phyloP scores from a whole-genome alignment of 2,797 vertebrate species.

The Pangasius sanitwongsei region DNA sequence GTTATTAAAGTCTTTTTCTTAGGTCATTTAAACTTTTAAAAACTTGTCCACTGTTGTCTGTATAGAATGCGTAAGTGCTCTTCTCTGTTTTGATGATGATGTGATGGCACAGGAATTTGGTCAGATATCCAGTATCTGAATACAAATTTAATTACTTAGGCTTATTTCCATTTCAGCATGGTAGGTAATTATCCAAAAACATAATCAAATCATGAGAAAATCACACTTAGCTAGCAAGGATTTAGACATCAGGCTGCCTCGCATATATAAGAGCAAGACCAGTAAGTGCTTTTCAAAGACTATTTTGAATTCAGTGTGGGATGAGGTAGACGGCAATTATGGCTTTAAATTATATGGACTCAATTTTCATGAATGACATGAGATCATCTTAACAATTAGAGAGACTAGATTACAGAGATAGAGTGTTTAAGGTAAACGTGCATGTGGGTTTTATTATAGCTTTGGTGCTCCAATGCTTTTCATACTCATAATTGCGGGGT shows the following conservation, averaged over 20 bases:
- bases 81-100: not conserved
- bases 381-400: not conserved
- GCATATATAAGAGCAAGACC: not conserved
- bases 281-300: too few relatives aligned
- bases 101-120: not conserved
- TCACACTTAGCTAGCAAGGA: not conserved
- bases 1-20: not conserved
- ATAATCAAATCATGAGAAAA: not conserved
- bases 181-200: not conserved
- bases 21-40: not conserved
- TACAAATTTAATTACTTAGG: not conserved
- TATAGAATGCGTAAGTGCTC: not conserved
- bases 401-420: slow-evolving; percentile 23
- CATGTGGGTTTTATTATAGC: slow-evolving; percentile 20
- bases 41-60: not conserved
- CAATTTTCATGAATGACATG: not conserved
- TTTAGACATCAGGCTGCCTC: not conserved
- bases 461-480: not conserved
- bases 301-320: not conserved
- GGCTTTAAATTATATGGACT: not conserved
- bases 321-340: not conserved
- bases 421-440: not conserved
- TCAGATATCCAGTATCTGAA: not conserved
- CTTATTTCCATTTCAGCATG: not conserved
- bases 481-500: not conserved